These are phyloP conservation scores for Gavialis gangeticus DNA, from an alignment of 2,113 vertebrate species.

Conservation along the genomic window DNA sequence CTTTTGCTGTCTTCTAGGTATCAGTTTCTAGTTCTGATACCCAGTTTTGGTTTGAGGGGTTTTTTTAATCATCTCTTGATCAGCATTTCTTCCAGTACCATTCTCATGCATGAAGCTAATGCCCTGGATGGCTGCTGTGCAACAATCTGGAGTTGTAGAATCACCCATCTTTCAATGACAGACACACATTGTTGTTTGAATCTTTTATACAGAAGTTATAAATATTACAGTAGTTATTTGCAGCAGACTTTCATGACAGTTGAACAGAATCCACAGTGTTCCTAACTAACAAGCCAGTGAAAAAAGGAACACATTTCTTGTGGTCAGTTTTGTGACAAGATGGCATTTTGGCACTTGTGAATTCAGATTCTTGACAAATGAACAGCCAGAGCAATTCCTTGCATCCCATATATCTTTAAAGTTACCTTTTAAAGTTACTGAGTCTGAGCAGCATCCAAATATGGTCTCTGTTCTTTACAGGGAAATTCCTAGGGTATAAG, in stretches of 20 bases:
- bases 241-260: no score
- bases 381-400: no score
- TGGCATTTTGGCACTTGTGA: not conserved
- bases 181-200: no score
- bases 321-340: not conserved
- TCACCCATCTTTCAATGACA: no score
- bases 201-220: no score
- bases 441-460: not conserved
- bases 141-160: no score
- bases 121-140: not conserved
- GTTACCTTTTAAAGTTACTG: not conserved
- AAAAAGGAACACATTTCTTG: not conserved
- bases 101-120: not conserved
- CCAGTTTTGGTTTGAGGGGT: no score
- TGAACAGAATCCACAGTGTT: not conserved
- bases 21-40: conserved; percentile 21
- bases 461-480: not conserved
- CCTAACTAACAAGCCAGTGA: not conserved
- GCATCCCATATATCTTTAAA: no score
- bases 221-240: no score
- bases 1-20: conserved; percentile 19
- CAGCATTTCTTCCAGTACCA: conserved; percentile 62
- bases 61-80: conserved; percentile 53
- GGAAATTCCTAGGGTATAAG: not conserved
- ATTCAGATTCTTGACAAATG: not conserved